Evolutionary conservation across 2,888 invertebrate genomes (phyloP), one percentile per base, ranked within the genome.

Genomic region (Sabellastarte sp.): DNA sequence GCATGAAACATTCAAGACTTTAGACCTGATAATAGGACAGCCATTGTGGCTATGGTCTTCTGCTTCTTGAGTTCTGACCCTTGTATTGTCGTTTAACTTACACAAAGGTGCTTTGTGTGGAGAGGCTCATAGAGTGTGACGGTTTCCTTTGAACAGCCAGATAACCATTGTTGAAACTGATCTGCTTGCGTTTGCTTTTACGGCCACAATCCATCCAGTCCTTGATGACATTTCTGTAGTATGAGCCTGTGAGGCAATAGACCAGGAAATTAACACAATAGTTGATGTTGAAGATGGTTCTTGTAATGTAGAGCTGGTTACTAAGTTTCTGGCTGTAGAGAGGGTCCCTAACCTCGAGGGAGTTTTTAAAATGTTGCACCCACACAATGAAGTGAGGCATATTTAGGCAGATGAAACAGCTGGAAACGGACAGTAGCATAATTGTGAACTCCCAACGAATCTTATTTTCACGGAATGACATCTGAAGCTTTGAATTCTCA

Each of bases 201-300:
- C 20, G 10, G 20, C 20, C 20, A 26, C 53, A 53, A 5, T 28
- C 32, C 24, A 15, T 53, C 20, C 30, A 55, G 60, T 32, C 65
- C 56, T 56, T 61, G 51, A 52, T 15, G 50, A 29, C 78, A 32
- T 73, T 73, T n/a, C 80, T 64, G 66, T 79, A 80, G 57, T 77
- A 79, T 1, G 79, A 76, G 0, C 80, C 80, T 0, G 78, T 79
- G 10, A 79, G 68, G 65, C 76, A 75, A 67, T 80, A 80, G 33
- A 80, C 71, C 64, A 80, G 79, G 60, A 80, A 80, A 64, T 80
- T 79, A 33, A 78, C 73, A 56, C 76, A 77, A 59, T 79, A 80
- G 64, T 79, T 80, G n/a, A 76, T 67, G 65, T 76, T 79, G 62
- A 77, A 79, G 29, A 79, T 74, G 2, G 76, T 75, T 28, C 78